Conservation (phyloP, 1,140 invertebrate species). For the Aphaenogaster floridana region DNA sequence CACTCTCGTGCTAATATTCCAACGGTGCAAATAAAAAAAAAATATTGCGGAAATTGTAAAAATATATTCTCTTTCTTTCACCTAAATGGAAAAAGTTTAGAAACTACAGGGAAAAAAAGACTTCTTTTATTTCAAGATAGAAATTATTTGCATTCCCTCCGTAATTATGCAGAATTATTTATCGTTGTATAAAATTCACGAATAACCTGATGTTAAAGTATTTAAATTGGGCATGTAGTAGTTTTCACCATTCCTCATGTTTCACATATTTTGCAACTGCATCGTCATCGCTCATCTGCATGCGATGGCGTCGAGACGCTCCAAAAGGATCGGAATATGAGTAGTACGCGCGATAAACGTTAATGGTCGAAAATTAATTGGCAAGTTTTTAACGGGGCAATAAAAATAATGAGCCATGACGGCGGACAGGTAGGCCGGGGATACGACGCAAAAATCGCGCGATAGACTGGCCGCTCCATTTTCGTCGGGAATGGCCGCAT, state of each 20-base stretch:
- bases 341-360: constrained; percentile 14
- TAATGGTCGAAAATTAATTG: constrained; percentile 58
- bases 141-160: neutral
- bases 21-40: neutral
- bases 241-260: neutral
- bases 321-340: constrained; percentile 8
- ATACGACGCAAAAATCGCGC: constrained; percentile 36
- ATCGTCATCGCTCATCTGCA: neutral
- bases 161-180: neutral
- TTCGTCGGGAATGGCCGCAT: constrained; percentile 53
- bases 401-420: constrained; percentile 55
- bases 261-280: constrained; percentile 5
- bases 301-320: neutral
- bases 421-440: constrained; percentile 14
- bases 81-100: neutral
- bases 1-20: neutral
- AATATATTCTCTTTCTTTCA: neutral
- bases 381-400: constrained; percentile 53
- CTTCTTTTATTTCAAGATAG: neutral
- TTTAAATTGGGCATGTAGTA: neutral
- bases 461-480: constrained; percentile 53
- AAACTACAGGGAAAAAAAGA: neutral
- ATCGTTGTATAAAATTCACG: neutral
- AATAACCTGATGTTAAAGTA: neutral
- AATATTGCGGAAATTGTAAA: neutral